Evolutionary conservation across 2,113 vertebrate species (phyloP).

Genomic region (Colaptes auratus): DNA sequence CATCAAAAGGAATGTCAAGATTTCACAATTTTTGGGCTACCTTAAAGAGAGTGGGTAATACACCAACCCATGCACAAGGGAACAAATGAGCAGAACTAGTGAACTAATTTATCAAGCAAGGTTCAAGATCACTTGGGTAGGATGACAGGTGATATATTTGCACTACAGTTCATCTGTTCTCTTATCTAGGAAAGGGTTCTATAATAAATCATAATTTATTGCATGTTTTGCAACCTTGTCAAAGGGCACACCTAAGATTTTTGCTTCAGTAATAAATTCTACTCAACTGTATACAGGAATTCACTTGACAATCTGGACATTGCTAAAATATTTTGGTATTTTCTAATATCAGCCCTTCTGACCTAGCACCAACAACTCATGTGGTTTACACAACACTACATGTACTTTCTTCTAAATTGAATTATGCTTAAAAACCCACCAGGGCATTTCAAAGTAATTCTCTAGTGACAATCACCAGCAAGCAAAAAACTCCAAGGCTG

Average conservation of each 20-base stretch:
- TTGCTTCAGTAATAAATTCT: slow-evolving; percentile 49
- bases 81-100: neutral
- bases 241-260: slow-evolving; percentile 56
- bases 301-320: slow-evolving; percentile 24
- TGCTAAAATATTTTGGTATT: slow-evolving; percentile 28
- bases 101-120: neutral
- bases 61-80: slow-evolving; percentile 10
- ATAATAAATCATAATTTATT: slow-evolving; percentile 64
- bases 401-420: neutral
- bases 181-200: slow-evolving; percentile 58
- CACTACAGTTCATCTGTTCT: slow-evolving; percentile 40
- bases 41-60: slow-evolving; percentile 12
- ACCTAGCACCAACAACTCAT: neutral
- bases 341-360: neutral
- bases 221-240: slow-evolving; percentile 42
- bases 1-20: slow-evolving; percentile 37
- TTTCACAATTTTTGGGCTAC: slow-evolving; percentile 43
- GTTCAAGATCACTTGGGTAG: slow-evolving; percentile 43
- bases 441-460: neutral
- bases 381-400: neutral
- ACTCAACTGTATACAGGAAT: slow-evolving; percentile 23
- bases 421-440: neutral
- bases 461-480: neutral
- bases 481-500: neutral
- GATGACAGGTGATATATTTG: slow-evolving; percentile 4